phyloP scores from a whole-genome alignment of 2,888 invertebrate species.

The Diploptera punctata region DNA sequence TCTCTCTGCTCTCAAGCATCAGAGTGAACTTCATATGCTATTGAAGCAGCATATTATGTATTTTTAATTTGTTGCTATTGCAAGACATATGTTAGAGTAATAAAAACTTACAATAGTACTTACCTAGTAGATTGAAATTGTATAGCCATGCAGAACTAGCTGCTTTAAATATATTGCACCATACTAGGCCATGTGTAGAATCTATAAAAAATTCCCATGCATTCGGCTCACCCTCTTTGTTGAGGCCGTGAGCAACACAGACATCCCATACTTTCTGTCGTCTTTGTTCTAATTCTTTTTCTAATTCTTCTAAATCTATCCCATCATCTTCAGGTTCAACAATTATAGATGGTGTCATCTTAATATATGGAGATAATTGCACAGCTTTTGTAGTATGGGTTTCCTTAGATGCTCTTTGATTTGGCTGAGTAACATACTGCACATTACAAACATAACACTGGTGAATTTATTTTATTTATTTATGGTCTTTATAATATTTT shows the following conservation, averaged over 20 bases:
- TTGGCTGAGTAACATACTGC: no score
- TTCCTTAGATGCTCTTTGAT: not conserved
- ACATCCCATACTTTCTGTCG: constrained; percentile 57
- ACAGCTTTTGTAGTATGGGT: not conserved
- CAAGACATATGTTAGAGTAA: no score
- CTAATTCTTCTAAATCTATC: constrained; percentile 22
- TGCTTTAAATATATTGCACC: constrained; percentile 45
- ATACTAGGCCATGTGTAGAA: constrained; percentile 40
- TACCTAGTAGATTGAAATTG: constrained; percentile 44
- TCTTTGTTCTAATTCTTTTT: constrained; percentile 48
- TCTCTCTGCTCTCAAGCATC: no score
- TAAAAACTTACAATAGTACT: no score
- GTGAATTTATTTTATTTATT: no score
- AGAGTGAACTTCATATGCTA: no score
- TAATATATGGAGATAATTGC: not conserved
- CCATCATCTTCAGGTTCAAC: not conserved
- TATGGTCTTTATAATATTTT: no score
- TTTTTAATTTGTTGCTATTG: no score
- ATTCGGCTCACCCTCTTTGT: constrained; percentile 49
- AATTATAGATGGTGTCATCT: not conserved
- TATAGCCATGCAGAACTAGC: constrained; percentile 45
- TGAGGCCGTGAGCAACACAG: constrained; percentile 57
- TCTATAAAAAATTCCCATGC: constrained; percentile 45
- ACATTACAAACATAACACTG: no score
- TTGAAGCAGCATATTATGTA: no score